These are phyloP conservation scores for Drosophila quinaria DNA, from an alignment of 2,888 invertebrate genomes.

Conservation along the genomic window DNA sequence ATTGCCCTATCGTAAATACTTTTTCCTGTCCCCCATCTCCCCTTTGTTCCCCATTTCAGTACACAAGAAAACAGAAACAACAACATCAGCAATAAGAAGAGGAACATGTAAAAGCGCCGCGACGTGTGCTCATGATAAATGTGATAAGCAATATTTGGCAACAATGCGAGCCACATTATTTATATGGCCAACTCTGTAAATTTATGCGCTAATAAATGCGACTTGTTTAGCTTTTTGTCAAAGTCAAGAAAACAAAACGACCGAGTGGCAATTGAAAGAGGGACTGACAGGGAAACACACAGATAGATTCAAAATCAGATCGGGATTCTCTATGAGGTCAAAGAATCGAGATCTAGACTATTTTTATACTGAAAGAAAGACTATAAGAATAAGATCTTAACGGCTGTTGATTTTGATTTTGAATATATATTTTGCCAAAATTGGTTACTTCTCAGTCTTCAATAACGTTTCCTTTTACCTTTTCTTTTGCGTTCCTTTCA, in stretches of 20 bases:
- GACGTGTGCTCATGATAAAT: slow-evolving; percentile 76
- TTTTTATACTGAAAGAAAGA: no score
- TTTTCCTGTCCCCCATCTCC: slow-evolving; percentile 19
- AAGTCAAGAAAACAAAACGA: neutral
- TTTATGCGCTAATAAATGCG: slow-evolving; percentile 54
- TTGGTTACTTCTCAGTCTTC: no score
- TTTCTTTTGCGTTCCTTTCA: no score
- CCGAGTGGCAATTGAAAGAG: no score
- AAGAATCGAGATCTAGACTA: no score
- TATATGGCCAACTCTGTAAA: slow-evolving; percentile 33
- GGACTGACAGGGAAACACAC: neutral
- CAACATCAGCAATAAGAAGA: slow-evolving; percentile 17
- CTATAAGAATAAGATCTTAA: no score
- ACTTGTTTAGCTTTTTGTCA: slow-evolving; percentile 26
- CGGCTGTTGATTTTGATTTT: no score
- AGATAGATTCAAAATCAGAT: neutral
- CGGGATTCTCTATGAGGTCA: neutral
- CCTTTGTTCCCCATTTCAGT: neutral
- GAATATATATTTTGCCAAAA: no score
- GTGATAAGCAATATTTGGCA: slow-evolving; percentile 73
- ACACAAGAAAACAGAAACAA: slow-evolving; percentile 10
- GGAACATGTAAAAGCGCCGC: slow-evolving; percentile 65
- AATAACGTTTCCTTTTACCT: no score
- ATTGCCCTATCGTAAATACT: slow-evolving; percentile 79
- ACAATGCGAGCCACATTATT: slow-evolving; percentile 51